These are phyloP conservation scores for Nomada goodeniana DNA, from an alignment of 2,888 invertebrate species.

Conservation along the genomic window DNA sequence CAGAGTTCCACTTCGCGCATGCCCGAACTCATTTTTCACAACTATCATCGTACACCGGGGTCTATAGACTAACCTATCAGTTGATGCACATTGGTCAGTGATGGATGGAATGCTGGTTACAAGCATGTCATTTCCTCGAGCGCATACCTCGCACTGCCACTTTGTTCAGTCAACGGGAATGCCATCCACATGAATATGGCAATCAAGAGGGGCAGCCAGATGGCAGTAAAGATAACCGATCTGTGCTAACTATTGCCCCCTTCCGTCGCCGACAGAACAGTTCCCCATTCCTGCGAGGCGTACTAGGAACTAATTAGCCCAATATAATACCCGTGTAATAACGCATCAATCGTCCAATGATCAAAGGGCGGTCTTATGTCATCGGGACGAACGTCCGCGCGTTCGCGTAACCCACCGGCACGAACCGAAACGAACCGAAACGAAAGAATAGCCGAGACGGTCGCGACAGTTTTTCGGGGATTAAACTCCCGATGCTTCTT, in stretches of 20 bases:
- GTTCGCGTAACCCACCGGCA: no score
- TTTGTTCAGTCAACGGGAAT: not conserved
- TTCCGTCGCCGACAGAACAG: not conserved
- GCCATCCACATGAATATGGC: conserved; percentile 12
- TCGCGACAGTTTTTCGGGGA: not conserved
- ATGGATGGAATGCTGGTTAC: conserved; percentile 5
- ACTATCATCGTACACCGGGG: conserved; percentile 1
- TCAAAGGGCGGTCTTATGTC: no score
- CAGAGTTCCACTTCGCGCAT: not conserved
- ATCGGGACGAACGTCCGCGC: no score
- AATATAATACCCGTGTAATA: not conserved
- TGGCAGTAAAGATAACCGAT: conserved; percentile 10
- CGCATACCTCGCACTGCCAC: not conserved
- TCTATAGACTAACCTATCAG: not conserved
- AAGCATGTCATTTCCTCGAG: conserved; percentile 18
- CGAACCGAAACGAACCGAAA: no score
- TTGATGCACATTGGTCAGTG: conserved; percentile 13
- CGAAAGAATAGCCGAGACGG: no score
- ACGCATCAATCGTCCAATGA: not conserved
- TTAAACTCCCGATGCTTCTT: not conserved
- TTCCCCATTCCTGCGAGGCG: not conserved
- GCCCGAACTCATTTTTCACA: not conserved
- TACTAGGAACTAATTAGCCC: conserved; percentile 3
- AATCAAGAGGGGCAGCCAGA: conserved; percentile 10
- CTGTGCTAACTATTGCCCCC: not conserved